Percentiles rank a stretch among this genome's conserved stretches.
phyloP scores from a whole-genome alignment of 2,113 vertebrate species.

The Syngnathus floridae region DNA sequence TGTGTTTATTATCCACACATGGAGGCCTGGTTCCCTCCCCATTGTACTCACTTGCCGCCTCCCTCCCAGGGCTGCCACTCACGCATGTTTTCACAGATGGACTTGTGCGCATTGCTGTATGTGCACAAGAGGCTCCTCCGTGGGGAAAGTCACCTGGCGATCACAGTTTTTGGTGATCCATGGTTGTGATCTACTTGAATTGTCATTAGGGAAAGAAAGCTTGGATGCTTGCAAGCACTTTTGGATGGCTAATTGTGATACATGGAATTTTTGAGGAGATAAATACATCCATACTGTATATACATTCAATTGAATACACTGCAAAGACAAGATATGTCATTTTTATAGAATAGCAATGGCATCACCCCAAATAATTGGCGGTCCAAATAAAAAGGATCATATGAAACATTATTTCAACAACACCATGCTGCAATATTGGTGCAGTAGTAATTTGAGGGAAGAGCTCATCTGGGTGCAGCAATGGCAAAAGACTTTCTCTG shows the following conservation, averaged over 20 bases:
- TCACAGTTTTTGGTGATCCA: conserved; percentile 55
- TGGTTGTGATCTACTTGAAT: conserved; percentile 51
- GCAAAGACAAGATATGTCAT: too few relatives aligned
- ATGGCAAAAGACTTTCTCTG: conserved; percentile 22
- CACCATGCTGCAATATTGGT: conserved; percentile 9
- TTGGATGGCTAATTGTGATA: neutral
- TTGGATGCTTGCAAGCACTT: too few relatives aligned
- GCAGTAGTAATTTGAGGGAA: neutral
- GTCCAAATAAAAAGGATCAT: conserved; percentile 5
- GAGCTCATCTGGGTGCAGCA: conserved; percentile 7
- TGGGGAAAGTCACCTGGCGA: conserved; percentile 40
- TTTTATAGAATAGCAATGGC: too few relatives aligned
- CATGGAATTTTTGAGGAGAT: neutral
- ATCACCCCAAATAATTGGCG: too few relatives aligned
- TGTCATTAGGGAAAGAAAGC: conserved; percentile 61
- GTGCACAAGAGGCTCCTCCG: conserved; percentile 40
- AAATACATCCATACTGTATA: too few relatives aligned
- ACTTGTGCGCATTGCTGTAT: conserved; percentile 44
- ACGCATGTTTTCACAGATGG: conserved; percentile 71
- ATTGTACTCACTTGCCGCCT: conserved; percentile 29
- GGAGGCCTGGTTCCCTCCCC: conserved; percentile 27
- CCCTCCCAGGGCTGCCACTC: conserved; percentile 42
- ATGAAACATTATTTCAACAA: conserved; percentile 13
- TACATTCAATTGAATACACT: too few relatives aligned
- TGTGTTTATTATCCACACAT: conserved; percentile 39